Conservation (phyloP, 2,888 invertebrate species). For the Tenthredo amoena region DNA sequence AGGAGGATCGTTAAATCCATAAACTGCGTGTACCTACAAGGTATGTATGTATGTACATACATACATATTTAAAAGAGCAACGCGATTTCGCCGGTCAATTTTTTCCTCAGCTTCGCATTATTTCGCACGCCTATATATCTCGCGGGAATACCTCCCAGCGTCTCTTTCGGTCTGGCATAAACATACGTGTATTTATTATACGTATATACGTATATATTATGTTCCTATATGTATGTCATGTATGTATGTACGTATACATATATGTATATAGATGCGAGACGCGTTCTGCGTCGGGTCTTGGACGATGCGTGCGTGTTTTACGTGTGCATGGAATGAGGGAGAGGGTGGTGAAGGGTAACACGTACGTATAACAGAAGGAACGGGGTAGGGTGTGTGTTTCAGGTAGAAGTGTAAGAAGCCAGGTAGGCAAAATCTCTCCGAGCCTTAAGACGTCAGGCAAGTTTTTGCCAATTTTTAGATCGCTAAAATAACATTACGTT, state of each 20-base stretch:
- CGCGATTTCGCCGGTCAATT: not conserved
- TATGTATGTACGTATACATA: not conserved
- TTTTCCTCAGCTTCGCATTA: not conserved
- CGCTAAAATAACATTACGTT: constrained; percentile 66
- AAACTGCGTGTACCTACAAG: not conserved
- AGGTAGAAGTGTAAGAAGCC: constrained; percentile 34
- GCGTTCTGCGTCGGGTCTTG: not conserved
- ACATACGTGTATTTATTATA: not conserved
- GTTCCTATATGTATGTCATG: not conserved
- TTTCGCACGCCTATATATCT: not conserved
- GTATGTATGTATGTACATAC: too few relatives aligned
- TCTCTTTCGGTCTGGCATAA: not conserved
- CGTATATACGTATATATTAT: not conserved
- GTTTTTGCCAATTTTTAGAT: constrained; percentile 68
- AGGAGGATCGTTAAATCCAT: not conserved
- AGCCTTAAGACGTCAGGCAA: constrained; percentile 56
- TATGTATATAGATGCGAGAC: not conserved
- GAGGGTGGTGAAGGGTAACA: not conserved
- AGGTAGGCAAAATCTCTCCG: constrained; percentile 49
- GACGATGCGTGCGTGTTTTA: constrained; percentile 45
- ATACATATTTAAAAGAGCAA: constrained; percentile 54
- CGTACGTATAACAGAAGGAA: constrained; percentile 48
- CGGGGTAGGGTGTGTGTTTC: constrained; percentile 56
- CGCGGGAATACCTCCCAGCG: not conserved
- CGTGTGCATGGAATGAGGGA: constrained; percentile 4